Evolutionary conservation across 1,140 invertebrate genomes (phyloP).

Genomic region (Harpegnathos saltator): DNA sequence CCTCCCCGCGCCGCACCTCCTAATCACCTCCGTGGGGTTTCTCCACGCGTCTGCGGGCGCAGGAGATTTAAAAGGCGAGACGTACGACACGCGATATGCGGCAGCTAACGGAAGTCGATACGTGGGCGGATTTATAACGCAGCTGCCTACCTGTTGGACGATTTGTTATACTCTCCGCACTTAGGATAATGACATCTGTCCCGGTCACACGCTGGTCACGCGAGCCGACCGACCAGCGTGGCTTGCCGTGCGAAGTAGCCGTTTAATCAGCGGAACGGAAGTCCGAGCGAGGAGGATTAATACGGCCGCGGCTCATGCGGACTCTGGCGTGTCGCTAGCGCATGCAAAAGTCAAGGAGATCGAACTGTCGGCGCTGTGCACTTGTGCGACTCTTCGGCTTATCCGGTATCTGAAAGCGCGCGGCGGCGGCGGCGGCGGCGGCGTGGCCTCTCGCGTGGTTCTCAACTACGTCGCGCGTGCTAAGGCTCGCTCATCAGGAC

Average conservation of each 20-base stretch:
- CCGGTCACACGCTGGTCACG: conserved; percentile 24
- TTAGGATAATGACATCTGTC: conserved; percentile 35
- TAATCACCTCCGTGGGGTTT: neutral
- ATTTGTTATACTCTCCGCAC: conserved; percentile 36
- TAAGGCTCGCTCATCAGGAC: too few species aligned
- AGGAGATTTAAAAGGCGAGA: neutral
- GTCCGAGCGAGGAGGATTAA: conserved; percentile 1
- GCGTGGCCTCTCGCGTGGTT: too few species aligned
- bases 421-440: too few species aligned
- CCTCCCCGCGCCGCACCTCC: too few species aligned
- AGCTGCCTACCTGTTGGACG: conserved; percentile 61
- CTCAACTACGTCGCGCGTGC: too few species aligned
- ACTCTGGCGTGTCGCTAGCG: neutral
- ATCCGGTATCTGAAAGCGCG: neutral
- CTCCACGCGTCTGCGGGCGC: too few species aligned
- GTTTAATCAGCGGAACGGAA: conserved; percentile 50
- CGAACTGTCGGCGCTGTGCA: conserved; percentile 3
- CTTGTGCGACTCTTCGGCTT: neutral
- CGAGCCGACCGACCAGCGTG: conserved; percentile 4
- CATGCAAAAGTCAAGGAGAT: conserved; percentile 37
- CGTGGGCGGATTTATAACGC: conserved; percentile 29
- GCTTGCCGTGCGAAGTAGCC: conserved; percentile 23
- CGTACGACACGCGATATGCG: neutral
- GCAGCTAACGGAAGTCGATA: conserved; percentile 25
- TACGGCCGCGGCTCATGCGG: neutral